phyloP scores from a whole-genome alignment of 1,140 invertebrate genomes.

The Bactericera cockerelli region DNA sequence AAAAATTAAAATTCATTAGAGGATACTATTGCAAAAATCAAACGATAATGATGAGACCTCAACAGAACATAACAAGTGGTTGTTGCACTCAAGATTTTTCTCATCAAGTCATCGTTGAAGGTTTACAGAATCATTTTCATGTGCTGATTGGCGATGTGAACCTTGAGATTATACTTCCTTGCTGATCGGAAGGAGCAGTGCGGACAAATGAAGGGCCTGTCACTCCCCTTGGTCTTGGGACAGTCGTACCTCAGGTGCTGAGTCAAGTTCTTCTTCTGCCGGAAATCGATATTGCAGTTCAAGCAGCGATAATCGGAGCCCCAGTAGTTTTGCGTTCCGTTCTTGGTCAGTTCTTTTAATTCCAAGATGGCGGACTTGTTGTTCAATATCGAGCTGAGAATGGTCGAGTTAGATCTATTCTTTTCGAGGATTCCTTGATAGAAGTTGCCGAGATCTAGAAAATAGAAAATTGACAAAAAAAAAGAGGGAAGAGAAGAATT shows the following conservation, averaged over 20 bases:
- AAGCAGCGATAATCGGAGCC: neutral
- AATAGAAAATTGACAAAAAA: neutral
- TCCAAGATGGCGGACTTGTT: neutral
- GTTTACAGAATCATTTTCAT: constrained; percentile 1
- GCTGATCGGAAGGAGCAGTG: constrained; percentile 32
- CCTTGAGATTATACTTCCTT: constrained; percentile 31
- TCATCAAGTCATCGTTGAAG: too few species aligned
- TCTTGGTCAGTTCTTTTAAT: constrained; percentile 1
- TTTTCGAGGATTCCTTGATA: neutral
- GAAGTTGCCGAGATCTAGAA: constrained; percentile 2
- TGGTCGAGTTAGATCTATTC: neutral
- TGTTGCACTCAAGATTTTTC: too few species aligned
- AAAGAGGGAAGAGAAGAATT: neutral
- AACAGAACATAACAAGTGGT: too few species aligned
- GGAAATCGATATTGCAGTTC: constrained; percentile 8
- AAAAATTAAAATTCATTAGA: too few species aligned
- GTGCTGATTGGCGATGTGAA: constrained; percentile 28
- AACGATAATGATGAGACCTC: too few species aligned
- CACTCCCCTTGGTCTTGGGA: constrained; percentile 28
- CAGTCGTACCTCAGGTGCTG: constrained; percentile 37
- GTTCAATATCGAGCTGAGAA: neutral
- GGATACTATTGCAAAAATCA: too few species aligned
- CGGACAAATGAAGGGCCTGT: constrained; percentile 31
- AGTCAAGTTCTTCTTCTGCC: neutral
- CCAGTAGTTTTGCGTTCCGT: constrained; percentile 2